Evolutionary conservation across 2,797 vertebrate species (phyloP).

Genomic region (Cuculus canorus): DNA sequence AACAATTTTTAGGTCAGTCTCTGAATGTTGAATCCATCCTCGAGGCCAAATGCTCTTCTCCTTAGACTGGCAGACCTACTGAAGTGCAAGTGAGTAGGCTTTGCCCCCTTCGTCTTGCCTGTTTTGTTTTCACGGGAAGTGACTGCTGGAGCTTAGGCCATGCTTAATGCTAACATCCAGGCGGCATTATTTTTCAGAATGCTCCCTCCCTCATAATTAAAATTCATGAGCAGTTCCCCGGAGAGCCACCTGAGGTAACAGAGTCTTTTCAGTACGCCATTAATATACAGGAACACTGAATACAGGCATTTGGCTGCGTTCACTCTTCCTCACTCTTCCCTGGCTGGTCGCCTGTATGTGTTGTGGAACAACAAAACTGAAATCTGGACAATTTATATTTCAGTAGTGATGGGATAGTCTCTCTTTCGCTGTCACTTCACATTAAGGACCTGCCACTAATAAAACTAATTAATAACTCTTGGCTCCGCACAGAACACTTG

Average conservation of each 20-base stretch:
- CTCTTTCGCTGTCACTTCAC: conserved; percentile 84
- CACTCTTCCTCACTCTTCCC: conserved; percentile 64
- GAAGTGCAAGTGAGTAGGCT: neutral
- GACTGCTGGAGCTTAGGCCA: neutral
- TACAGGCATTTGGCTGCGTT: conserved; percentile 69
- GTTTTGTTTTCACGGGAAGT: neutral
- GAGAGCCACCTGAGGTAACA: conserved; percentile 76
- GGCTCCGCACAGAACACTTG: conserved; percentile 84
- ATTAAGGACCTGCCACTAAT: conserved; percentile 87
- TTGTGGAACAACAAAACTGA: conserved; percentile 74
- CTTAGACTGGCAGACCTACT: neutral
- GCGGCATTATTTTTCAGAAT: conserved; percentile 50
- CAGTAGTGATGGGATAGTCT: conserved; percentile 79
- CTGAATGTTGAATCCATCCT: conserved; percentile 28
- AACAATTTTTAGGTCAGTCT: neutral
- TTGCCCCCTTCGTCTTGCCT: neutral
- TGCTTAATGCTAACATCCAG: neutral
- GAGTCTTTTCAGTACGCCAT: conserved; percentile 69
- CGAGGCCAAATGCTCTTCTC: neutral
- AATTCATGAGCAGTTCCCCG: conserved; percentile 56
- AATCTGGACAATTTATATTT: conserved; percentile 81
- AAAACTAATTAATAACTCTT: conserved; percentile 93
- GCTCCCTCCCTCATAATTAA: conserved; percentile 69
- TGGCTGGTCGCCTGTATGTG: conserved; percentile 67
- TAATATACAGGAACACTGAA: conserved; percentile 72